Percentiles rank a stretch among this genome's conserved stretches.
phyloP scores from a whole-genome alignment of 2,113 vertebrate species.

The Laticauda colubrina region DNA sequence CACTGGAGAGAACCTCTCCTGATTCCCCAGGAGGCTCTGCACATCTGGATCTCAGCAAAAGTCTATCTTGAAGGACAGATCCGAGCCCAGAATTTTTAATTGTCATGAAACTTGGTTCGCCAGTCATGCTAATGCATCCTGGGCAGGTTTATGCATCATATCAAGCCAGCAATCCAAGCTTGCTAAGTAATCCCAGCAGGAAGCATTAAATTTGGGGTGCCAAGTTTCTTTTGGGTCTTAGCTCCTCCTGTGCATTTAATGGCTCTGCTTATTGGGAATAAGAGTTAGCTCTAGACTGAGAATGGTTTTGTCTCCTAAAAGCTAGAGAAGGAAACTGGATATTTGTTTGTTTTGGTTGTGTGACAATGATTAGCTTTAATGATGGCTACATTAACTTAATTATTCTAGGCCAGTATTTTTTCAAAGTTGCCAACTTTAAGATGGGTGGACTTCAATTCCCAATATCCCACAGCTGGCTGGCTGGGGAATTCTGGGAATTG shows the following conservation, averaged over 20 bases:
- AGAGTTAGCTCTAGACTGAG: neutral
- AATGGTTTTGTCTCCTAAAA: neutral
- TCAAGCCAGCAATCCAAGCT: neutral
- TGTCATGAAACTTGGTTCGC: neutral
- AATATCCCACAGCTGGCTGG: neutral
- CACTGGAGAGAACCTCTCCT: too few species aligned
- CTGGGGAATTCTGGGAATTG: neutral
- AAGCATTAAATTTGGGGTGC: neutral
- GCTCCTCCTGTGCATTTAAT: neutral
- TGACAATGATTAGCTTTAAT: neutral
- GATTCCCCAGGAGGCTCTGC: neutral
- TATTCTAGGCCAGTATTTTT: neutral
- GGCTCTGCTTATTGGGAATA: neutral
- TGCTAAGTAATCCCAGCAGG: neutral
- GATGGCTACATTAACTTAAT: neutral
- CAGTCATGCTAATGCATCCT: neutral
- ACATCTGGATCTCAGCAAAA: neutral
- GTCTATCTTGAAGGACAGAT: neutral
- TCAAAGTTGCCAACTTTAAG: neutral
- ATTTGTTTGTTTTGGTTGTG: neutral
- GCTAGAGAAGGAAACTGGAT: neutral
- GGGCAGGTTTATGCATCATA: neutral
- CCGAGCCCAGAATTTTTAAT: neutral
- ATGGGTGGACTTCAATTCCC: neutral
- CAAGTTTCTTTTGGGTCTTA: neutral